These are phyloP conservation scores for Nerophis ophidion DNA, from an alignment of 2,113 vertebrate genomes.

Conservation along the genomic window DNA sequence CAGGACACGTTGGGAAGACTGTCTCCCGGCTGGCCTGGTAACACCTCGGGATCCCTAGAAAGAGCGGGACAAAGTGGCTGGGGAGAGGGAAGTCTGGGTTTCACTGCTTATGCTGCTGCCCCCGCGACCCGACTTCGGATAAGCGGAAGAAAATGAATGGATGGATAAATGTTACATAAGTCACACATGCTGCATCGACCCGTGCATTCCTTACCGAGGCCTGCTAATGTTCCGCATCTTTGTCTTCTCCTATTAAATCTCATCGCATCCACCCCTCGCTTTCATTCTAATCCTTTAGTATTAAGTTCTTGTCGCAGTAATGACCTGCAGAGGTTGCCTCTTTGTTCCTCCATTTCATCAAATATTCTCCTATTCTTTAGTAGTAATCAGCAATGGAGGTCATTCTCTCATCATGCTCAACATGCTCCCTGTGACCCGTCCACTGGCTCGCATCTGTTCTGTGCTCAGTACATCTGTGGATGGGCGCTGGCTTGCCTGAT, in stretches of 20 bases:
- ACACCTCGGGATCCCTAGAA: too few species aligned
- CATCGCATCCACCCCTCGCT: background rate
- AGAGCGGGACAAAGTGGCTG: too few species aligned
- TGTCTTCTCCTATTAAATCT: background rate
- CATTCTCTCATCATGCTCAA: slow-evolving; percentile 26
- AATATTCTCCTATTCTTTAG: slow-evolving; percentile 9
- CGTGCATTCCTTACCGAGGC: slow-evolving; percentile 20
- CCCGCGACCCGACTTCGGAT: too few species aligned
- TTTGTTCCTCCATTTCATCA: slow-evolving; percentile 20
- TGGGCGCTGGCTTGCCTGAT: background rate
- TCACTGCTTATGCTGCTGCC: too few species aligned
- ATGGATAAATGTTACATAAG: slow-evolving; percentile 61
- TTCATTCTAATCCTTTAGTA: slow-evolving; percentile 1
- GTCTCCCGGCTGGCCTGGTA: too few species aligned
- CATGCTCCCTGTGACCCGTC: slow-evolving; percentile 19
- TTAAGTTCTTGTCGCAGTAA: slow-evolving; percentile 1
- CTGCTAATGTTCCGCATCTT: slow-evolving; percentile 29
- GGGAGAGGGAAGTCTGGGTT: too few species aligned
- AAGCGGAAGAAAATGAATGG: too few species aligned
- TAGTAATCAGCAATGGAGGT: slow-evolving; percentile 32
- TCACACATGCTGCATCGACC: slow-evolving; percentile 34
- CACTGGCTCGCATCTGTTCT: slow-evolving; percentile 23
- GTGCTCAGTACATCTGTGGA: slow-evolving; percentile 2
- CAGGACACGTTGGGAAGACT: too few species aligned
- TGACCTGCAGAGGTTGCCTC: slow-evolving; percentile 18